Percentiles rank a stretch among this genome's conserved stretches.
Conservation (phyloP, 2,113 vertebrate genomes). For the Origma solitaria region DNA sequence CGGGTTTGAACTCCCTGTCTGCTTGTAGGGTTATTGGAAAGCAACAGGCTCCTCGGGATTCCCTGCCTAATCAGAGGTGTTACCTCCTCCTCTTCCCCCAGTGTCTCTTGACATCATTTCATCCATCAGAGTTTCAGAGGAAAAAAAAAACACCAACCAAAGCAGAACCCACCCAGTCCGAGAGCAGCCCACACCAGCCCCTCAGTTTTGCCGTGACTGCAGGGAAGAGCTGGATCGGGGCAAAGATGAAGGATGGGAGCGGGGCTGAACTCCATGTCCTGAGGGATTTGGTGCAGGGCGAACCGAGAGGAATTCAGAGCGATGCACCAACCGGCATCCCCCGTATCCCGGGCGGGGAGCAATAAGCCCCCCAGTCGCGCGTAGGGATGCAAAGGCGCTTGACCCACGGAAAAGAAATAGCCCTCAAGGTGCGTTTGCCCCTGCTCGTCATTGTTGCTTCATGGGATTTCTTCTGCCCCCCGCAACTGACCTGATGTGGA, state of each 20-base stretch:
- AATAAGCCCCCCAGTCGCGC: neutral
- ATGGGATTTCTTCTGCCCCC: conserved; percentile 66
- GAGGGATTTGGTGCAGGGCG: neutral
- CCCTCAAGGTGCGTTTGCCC: neutral
- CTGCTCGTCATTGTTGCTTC: neutral
- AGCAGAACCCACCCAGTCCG: conserved; percentile 63
- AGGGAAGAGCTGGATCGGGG: conserved; percentile 29
- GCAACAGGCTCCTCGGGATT: conserved; percentile 28
- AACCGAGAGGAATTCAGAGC: neutral
- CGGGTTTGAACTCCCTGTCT: neutral
- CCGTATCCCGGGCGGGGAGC: neutral
- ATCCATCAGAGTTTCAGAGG: conserved; percentile 55
- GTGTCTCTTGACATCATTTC: conserved; percentile 64
- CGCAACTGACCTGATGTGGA: conserved; percentile 71
- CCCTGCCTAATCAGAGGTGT: conserved; percentile 50
- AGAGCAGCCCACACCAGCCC: conserved; percentile 54
- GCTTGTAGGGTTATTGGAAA: conserved; percentile 11
- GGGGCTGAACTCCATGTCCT: neutral
- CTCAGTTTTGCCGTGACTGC: conserved; percentile 34
- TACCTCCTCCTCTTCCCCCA: conserved; percentile 55
- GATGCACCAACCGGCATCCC: neutral
- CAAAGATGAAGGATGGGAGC: conserved; percentile 27
- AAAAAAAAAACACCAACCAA: neutral
- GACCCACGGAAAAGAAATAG: neutral
- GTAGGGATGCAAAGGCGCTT: neutral